Evolutionary conservation across 2,113 vertebrate genomes (phyloP).

Genomic region (Bambusicola thoracicus): DNA sequence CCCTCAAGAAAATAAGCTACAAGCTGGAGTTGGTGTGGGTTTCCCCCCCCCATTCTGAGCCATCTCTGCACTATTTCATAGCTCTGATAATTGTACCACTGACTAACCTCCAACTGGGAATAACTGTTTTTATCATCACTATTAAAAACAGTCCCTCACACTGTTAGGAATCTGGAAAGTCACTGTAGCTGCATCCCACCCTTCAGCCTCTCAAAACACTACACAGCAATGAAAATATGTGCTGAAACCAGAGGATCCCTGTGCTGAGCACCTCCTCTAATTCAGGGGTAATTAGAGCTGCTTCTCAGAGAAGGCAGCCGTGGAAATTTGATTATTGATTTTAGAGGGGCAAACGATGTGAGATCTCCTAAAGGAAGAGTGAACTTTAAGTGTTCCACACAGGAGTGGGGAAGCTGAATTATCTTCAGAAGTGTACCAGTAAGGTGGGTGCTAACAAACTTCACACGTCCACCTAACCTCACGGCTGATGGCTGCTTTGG

Average conservation of each 20-base stretch:
- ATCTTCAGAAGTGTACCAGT: not conserved
- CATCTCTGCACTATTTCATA: constrained; percentile 73
- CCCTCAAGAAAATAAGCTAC: constrained; percentile 41
- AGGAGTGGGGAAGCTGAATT: not conserved
- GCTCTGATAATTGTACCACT: constrained; percentile 72
- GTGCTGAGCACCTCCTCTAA: constrained; percentile 18
- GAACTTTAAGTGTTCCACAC: not conserved
- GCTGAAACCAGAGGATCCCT: constrained; percentile 59
- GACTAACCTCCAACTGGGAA: constrained; percentile 77
- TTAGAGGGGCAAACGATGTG: not conserved
- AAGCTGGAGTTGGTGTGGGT: not conserved
- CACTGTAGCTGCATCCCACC: constrained; percentile 71
- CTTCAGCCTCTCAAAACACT: constrained; percentile 67
- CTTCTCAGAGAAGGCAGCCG: not conserved
- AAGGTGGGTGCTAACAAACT: not conserved
- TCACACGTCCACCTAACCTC: not conserved
- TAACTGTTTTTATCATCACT: constrained; percentile 76
- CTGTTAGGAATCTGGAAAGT: constrained; percentile 78
- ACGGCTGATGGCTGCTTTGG: not conserved
- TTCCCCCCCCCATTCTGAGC: not conserved
- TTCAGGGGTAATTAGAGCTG: constrained; percentile 17
- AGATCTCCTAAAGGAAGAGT: not conserved
- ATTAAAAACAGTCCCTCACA: constrained; percentile 77
- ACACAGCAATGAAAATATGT: constrained; percentile 45
- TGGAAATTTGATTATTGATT: not conserved